phyloP scores from a whole-genome alignment of 2,113 vertebrate genomes.

The Strigops habroptila region DNA sequence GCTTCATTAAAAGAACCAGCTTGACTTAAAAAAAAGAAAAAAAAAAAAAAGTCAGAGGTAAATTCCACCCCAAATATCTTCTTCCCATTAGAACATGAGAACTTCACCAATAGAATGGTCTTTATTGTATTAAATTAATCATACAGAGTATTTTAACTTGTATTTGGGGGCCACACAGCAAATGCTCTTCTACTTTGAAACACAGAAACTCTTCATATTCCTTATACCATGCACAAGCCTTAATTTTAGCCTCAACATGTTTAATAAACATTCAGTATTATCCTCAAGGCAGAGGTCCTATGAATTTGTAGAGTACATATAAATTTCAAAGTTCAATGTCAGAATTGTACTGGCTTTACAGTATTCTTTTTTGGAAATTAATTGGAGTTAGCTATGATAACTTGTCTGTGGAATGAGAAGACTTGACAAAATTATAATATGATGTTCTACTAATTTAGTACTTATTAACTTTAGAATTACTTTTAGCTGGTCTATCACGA shows the following conservation, averaged over 20 bases:
- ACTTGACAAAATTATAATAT: background rate
- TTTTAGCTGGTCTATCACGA: background rate
- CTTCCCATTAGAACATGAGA: background rate
- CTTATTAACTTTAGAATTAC: background rate
- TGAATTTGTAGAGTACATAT: background rate
- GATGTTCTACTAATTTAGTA: background rate
- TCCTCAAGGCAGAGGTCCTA: background rate
- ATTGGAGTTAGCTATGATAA: background rate
- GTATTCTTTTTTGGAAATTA: background rate
- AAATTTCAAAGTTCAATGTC: background rate
- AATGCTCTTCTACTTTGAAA: background rate
- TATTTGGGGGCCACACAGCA: background rate
- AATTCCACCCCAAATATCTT: background rate
- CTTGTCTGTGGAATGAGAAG: background rate
- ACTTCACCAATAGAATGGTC: background rate
- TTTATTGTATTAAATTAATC: background rate
- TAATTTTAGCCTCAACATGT: background rate
- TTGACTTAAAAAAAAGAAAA: background rate
- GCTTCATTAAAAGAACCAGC: background rate
- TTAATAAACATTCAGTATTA: background rate
- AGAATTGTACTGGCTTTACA: background rate
- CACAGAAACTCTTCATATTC: background rate
- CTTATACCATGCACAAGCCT: background rate
- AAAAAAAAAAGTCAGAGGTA: background rate
- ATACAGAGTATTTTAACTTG: background rate